phyloP scores from a whole-genome alignment of 2,113 vertebrate genomes.

The Merops nubicus region DNA sequence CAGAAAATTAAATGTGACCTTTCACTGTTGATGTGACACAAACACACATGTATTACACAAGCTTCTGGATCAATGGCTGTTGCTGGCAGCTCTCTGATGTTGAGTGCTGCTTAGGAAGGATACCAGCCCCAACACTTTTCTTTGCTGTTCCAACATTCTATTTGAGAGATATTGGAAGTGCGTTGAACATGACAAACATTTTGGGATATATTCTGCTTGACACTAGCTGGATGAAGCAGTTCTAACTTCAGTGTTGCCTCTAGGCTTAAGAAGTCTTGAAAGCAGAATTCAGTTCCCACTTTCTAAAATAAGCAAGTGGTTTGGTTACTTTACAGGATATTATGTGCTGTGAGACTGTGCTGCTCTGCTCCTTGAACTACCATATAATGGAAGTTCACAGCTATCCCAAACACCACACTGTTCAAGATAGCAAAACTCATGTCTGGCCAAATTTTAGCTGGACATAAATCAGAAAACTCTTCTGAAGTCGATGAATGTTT shows the following conservation, averaged over 20 bases:
- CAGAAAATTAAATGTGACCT: conserved; percentile 57
- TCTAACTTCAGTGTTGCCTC: not conserved
- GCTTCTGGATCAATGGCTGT: not conserved
- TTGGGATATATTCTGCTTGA: not conserved
- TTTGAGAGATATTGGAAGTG: not conserved
- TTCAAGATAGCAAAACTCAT: not conserved
- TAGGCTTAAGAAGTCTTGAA: not conserved
- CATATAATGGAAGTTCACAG: not conserved
- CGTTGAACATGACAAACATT: not conserved
- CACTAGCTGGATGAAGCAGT: not conserved
- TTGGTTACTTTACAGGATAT: not conserved
- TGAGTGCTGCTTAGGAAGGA: not conserved
- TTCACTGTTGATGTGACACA: not conserved
- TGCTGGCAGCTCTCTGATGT: not conserved
- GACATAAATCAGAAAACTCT: not conserved
- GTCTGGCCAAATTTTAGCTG: not conserved
- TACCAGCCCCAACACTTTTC: not conserved
- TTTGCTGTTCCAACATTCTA: not conserved
- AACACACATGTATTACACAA: not conserved
- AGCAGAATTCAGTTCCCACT: not conserved
- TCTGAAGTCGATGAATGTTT: not conserved
- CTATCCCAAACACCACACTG: not conserved
- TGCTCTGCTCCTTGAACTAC: not conserved
- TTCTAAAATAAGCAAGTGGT: not conserved
- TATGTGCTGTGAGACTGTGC: not conserved